Evolutionary conservation across 2,113 vertebrate genomes (phyloP), one percentile per base, ranked within the genome.

Genomic region (Axis porcinus): DNA sequence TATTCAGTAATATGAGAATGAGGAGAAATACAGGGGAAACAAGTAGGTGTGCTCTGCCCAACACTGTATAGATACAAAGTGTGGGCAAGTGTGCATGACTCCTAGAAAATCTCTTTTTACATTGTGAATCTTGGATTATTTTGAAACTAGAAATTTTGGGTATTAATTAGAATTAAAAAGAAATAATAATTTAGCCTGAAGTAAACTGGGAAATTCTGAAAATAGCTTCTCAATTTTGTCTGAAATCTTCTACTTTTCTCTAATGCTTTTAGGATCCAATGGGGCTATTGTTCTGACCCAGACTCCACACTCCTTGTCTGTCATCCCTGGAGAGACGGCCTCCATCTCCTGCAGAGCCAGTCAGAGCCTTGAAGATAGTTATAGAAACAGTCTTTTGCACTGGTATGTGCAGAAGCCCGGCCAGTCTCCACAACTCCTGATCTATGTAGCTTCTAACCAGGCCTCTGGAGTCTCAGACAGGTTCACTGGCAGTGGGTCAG

Each of bases 361-460:
- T 81, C 9, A 70, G 81, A 91, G 58, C n/a, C 9, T 86, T 9
- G 0, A 47, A 3, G 6, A 85, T 21, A 85, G 27, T 23, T 0
- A 74, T 36, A 82, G 87, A 81, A 2, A 54, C 1, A 83, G 30
- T 27, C 76, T 47, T 47, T 27, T 84, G 27, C 0, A 4, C 0
- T 95, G 62, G 30, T 12, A 15, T 25, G 76, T 40, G 16, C 84
- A 84, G 54, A 92, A 84, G 8, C 74, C 92, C 7, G 45, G 92
- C 23, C 45, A 83, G 6, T 28, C 52, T 21, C 74, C 91, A 23
- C 13, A 0, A 36, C 3, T 0, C 0, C 10, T 91, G 19, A 83
- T 57, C 27, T 87, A 76, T 23, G 0, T 0, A 2, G 33, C 0
- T 50, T 87, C 94, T 28, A 62, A 5, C 2, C 0, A 0, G 3